Evolutionary conservation across 2,888 invertebrate species (phyloP).

Genomic region (Synergus gifuensis): DNA sequence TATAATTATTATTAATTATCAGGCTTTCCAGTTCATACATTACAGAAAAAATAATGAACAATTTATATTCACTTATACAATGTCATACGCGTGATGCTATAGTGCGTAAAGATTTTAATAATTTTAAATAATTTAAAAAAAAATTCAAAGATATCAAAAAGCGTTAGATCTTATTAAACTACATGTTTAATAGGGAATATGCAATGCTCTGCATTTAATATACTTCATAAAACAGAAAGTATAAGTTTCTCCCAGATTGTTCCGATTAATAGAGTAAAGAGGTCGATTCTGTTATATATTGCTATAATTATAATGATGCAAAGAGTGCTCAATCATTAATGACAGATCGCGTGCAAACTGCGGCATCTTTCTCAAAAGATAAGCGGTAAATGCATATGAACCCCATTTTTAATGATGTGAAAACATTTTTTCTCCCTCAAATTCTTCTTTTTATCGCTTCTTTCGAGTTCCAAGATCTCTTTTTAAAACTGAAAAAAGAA

Average conservation of each 20-base stretch:
- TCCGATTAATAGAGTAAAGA: conserved; percentile 20
- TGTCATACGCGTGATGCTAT: no score
- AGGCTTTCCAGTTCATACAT: neutral
- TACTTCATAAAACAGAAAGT: conserved; percentile 19
- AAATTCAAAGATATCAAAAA: no score
- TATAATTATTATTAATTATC: conserved; percentile 6
- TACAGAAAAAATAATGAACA: neutral
- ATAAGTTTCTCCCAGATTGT: conserved; percentile 3
- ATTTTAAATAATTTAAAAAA: no score
- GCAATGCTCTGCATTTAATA: neutral
- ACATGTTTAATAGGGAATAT: neutral
- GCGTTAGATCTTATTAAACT: neutral
- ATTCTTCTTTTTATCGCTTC: neutral
- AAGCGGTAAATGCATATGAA: neutral
- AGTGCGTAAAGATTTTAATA: no score
- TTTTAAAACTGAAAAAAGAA: neutral
- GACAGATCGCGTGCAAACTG: conserved; percentile 20
- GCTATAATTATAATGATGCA: conserved; percentile 14
- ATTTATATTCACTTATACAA: neutral
- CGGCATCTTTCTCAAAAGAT: conserved; percentile 13
- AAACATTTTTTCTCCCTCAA: neutral
- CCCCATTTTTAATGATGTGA: neutral
- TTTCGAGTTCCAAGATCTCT: neutral
- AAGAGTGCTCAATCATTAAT: conserved; percentile 11
- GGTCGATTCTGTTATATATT: conserved; percentile 16